Percentiles rank a stretch among this genome's conserved stretches.
phyloP scores from a whole-genome alignment of 2,888 invertebrate genomes.

The Hyposoter didymator region DNA sequence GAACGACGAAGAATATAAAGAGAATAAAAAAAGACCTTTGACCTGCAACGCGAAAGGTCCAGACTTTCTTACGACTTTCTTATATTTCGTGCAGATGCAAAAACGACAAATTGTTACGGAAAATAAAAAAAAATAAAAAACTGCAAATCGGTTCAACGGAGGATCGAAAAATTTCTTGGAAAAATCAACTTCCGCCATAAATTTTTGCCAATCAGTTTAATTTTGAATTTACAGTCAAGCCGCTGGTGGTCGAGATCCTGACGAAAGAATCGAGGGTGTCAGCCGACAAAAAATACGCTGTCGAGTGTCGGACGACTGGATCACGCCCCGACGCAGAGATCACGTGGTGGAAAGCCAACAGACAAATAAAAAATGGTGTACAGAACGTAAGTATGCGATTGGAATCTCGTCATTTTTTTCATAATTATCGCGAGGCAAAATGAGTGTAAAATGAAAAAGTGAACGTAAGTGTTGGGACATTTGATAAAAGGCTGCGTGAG shows the following conservation, averaged over 20 bases:
- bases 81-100: no score
- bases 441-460: neutral
- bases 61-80: no score
- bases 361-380: conserved; percentile 91
- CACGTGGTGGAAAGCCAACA: conserved; percentile 95
- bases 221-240: conserved; percentile 90
- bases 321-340: conserved; percentile 94
- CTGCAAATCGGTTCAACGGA: no score
- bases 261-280: conserved; percentile 94
- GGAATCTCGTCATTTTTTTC: neutral
- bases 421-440: neutral
- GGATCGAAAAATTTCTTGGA: neutral
- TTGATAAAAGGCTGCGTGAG: neutral
- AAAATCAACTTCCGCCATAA: neutral
- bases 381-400: conserved; percentile 89
- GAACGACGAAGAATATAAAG: neutral
- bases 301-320: conserved; percentile 94
- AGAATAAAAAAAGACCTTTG: neutral
- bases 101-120: no score
- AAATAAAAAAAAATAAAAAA: no score
- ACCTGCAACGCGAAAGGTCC: neutral
- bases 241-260: conserved; percentile 92
- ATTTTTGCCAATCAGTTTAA: conserved; percentile 55
- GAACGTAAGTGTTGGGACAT: neutral
- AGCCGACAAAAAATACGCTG: conserved; percentile 93